Conservation (phyloP, 2,888 invertebrate genomes). For the Junonia oenone region DNA sequence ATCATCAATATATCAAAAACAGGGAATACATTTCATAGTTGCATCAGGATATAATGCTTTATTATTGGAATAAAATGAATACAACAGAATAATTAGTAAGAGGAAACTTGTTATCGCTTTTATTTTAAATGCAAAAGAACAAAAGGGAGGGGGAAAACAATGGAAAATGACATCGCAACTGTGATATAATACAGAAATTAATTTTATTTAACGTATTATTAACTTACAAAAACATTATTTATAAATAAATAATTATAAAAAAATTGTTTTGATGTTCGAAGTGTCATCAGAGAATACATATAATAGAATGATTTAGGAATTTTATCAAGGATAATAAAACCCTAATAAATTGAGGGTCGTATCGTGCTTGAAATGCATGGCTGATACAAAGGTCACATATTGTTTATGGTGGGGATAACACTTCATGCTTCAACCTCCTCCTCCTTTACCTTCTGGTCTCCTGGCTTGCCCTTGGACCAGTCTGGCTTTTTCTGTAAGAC, state of each 20-base stretch:
- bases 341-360: conserved; percentile 42
- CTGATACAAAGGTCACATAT: conserved; percentile 61
- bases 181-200: conserved; percentile 70
- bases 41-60: not conserved
- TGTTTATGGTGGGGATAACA: conserved; percentile 53
- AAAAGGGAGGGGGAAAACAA: conserved; percentile 9
- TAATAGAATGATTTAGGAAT: conserved; percentile 27
- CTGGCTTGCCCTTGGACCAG: conserved; percentile 94
- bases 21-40: not conserved
- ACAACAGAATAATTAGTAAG: not conserved
- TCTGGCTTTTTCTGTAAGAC: conserved; percentile 93
- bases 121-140: not conserved
- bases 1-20: not conserved
- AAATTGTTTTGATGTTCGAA: conserved; percentile 56
- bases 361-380: conserved; percentile 55
- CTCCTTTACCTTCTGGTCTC: conserved; percentile 93
- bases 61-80: not conserved
- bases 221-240: conserved; percentile 70
- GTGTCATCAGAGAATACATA: conserved; percentile 54
- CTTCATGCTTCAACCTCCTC: conserved; percentile 90
- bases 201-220: conserved; percentile 66
- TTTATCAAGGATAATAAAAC: conserved; percentile 16
- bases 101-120: not conserved
- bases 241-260: conserved; percentile 63
- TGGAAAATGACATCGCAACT: conserved; percentile 46